Base-by-base conservation (phyloP, 2,888 invertebrate genomes). In the Timema podura region DNA sequence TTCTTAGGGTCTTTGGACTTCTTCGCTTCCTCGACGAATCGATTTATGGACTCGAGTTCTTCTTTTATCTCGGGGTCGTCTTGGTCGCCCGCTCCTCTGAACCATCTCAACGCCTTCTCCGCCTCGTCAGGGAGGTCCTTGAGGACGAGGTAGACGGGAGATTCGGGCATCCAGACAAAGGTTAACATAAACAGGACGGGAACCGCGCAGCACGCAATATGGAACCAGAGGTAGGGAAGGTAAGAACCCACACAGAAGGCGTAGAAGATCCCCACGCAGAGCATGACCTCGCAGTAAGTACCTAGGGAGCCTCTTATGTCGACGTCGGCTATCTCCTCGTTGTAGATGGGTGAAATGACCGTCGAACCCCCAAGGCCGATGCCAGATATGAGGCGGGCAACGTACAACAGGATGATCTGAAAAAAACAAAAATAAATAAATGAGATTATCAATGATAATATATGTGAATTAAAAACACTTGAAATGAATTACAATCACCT, bases 241-340 rank as follows among this genome's bases (percentile, higher is more conserved):
- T 82, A 91, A 0, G 89, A 94, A 0, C 92, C 96, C 75, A 90
- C 85, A 0, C 80, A 80, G 79, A 92, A 93, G 0, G 90, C 83
- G 70, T 89, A 85, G 6, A 93, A 79, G 76, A 90, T 86, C 5
- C 93, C 94, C 5, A 87, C 67, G 0, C 83, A 83, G 57, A 93
- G 87, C 81, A 92, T 91, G 64, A 89, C 83, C 77, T 92, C 92
- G 76, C 95, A 87, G 71, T 92, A 88, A 0, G 95, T 91, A 1
- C 94, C 94, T 0, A 95, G 82, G 0, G 91, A 88, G 0, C 95
- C 95, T 74, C 96, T 84, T n/a, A 89, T 86, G 46, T 93, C 87
- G 64, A 94, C 91, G 81, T 96, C 96, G 59, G 92, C 92, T 71
- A 94, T 91, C 81, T 96, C 95, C 59, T 92, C 92, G 72, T 93